Conservation (phyloP, 1,140 invertebrate genomes). For the Formica selysi region DNA sequence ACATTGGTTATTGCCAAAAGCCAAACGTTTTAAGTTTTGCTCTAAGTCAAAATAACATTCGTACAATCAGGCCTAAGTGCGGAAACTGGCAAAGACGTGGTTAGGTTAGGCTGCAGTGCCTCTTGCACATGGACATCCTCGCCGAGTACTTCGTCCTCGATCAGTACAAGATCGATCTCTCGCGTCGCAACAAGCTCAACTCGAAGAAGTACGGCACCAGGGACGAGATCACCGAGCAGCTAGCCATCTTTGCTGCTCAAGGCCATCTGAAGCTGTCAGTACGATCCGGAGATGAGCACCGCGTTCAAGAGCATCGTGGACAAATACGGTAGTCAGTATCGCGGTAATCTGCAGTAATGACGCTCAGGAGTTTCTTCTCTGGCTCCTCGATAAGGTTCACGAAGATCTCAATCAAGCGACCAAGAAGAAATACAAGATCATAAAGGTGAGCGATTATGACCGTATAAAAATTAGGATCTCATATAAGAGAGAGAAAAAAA, state of each 20-base stretch:
- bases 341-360: slow-evolving; percentile 97
- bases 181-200: slow-evolving; percentile 94
- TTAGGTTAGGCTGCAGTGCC: slow-evolving; percentile 91
- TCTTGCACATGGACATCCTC: slow-evolving; percentile 96
- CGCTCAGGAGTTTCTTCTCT: slow-evolving; percentile 98
- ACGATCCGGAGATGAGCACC: slow-evolving; percentile 95
- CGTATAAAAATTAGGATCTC: too few relatives aligned
- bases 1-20: too few relatives aligned
- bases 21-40: too few relatives aligned
- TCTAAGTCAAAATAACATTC: too few relatives aligned
- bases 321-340: slow-evolving; percentile 95
- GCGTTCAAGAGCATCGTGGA: slow-evolving; percentile 95
- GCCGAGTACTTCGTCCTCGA: slow-evolving; percentile 98
- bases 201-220: slow-evolving; percentile 96
- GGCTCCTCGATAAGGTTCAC: slow-evolving; percentile 98
- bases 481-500: too few relatives aligned
- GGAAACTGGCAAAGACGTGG: too few relatives aligned
- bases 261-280: slow-evolving; percentile 97
- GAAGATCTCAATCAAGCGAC: slow-evolving; percentile 98
- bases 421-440: slow-evolving; percentile 96
- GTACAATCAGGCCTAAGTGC: too few relatives aligned
- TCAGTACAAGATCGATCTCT: slow-evolving; percentile 96
- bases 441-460: slow-evolving; percentile 90
- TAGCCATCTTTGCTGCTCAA: slow-evolving; percentile 97
- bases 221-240: slow-evolving; percentile 97